These are phyloP conservation scores for Cacajao melanocephalus DNA, from an alignment of 2,797 vertebrate species.

Conservation along the genomic window DNA sequence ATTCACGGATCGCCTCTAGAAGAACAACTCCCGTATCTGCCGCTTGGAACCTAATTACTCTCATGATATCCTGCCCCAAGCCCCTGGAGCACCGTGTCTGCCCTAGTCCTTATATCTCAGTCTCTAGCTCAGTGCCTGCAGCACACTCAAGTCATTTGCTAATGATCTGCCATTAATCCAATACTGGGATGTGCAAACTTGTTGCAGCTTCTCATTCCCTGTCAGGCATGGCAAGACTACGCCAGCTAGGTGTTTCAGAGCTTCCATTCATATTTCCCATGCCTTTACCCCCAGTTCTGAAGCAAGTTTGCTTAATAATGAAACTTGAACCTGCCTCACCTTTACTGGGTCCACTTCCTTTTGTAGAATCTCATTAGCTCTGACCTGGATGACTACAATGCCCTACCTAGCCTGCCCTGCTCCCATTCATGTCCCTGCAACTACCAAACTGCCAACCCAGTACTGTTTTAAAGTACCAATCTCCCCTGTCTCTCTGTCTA, in stretches of 20 bases:
- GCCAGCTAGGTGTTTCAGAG: accelerated
- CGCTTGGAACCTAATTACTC: neutral
- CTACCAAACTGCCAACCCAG: neutral
- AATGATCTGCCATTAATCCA: neutral
- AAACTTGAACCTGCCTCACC: neutral
- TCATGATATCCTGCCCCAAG: neutral
- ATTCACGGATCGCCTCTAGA: neutral
- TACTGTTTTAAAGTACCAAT: neutral
- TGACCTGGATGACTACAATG: neutral
- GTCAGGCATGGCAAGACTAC: neutral
- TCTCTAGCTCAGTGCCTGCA: neutral
- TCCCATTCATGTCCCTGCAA: neutral
- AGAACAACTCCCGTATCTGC: neutral
- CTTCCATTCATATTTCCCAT: neutral
- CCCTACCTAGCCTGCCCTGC: neutral
- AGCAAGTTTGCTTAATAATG: neutral
- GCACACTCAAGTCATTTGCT: accelerated
- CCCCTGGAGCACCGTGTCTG: accelerated
- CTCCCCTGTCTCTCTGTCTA: neutral
- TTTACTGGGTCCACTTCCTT: neutral
- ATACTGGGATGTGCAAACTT: neutral
- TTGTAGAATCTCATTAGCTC: neutral
- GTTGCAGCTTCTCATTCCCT: neutral
- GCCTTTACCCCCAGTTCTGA: neutral
- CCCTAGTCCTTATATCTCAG: too few relatives aligned